Conservation (phyloP, 30 jellyfish, hydroid and myxozoan species). For the Pelagia noctiluca region DNA sequence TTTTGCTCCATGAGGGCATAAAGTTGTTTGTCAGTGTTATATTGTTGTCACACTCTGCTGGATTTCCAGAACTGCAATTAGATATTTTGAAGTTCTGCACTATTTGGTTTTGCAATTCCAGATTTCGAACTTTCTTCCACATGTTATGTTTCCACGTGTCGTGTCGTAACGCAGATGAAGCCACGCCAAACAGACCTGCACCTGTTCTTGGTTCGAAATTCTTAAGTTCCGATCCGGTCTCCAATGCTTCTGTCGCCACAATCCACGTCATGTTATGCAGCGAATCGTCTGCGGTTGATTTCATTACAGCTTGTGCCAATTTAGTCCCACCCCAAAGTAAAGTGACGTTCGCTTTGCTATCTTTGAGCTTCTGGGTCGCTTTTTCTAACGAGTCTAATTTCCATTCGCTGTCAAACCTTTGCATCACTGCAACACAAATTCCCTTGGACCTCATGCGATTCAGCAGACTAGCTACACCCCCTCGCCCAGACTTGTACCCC, state of each 20-base stretch:
- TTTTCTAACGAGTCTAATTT: conserved; percentile 16
- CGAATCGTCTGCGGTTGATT: conserved; percentile 30
- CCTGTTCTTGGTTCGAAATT: conserved; percentile 50
- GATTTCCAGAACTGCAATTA: neutral
- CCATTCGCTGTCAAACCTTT: conserved; percentile 11
- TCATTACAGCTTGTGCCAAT: conserved; percentile 48
- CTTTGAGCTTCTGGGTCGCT: conserved; percentile 8
- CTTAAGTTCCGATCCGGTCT: conserved; percentile 40
- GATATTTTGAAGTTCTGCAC: no score
- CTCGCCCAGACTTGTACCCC: conserved; percentile 92
- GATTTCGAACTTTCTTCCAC: no score
- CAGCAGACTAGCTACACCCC: conserved; percentile 63
- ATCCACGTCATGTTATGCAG: conserved; percentile 65
- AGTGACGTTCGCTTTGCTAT: conserved; percentile 39
- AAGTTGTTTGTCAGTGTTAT: conserved; percentile 2
- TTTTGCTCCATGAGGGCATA: conserved; percentile 28
- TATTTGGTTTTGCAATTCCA: no score
- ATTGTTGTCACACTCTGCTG: neutral
- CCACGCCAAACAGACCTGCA: conserved; percentile 62
- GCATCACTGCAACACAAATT: conserved; percentile 58
- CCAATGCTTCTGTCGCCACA: conserved; percentile 85
- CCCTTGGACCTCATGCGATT: conserved; percentile 43
- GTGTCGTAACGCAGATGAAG: no score
- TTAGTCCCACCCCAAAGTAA: conserved; percentile 74
- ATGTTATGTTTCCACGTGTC: no score